These are phyloP conservation scores for Polypterus bichir DNA, from an alignment of 2,113 vertebrate species.

Conservation along the genomic window DNA sequence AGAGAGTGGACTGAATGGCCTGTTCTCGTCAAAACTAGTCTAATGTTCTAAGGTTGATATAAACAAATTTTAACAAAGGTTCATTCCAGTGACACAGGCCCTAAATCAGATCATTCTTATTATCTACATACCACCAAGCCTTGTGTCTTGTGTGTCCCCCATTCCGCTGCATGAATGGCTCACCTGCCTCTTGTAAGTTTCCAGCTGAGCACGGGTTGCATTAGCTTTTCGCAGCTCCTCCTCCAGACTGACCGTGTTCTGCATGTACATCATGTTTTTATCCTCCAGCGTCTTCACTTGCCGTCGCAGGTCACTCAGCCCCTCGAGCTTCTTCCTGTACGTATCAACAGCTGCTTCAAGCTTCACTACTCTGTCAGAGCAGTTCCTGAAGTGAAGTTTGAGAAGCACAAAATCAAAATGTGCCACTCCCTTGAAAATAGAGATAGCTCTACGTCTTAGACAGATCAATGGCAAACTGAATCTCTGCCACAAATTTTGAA, in stretches of 20 bases:
- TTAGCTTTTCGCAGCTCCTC: conserved; percentile 93
- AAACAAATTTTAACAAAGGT: background rate
- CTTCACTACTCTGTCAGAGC: conserved; percentile 78
- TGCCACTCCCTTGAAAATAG: too few species aligned
- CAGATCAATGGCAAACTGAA: too few species aligned
- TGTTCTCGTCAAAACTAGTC: too few species aligned
- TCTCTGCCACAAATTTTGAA: too few species aligned
- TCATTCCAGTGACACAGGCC: background rate
- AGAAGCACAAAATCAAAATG: too few species aligned
- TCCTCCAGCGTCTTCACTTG: conserved; percentile 90
- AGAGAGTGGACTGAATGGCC: too few species aligned
- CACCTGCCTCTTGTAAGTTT: conserved; percentile 89
- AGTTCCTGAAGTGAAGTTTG: conserved; percentile 38
- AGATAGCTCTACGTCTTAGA: too few species aligned
- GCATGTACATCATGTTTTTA: conserved; percentile 93
- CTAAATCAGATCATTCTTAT: background rate
- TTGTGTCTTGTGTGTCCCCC: too few species aligned
- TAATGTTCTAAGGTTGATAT: background rate
- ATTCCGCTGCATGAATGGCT: background rate
- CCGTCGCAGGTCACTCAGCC: conserved; percentile 78
- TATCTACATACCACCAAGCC: background rate
- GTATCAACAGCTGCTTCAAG: conserved; percentile 82
- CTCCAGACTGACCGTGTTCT: conserved; percentile 86
- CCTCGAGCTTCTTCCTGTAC: conserved; percentile 89
- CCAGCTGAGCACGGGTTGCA: conserved; percentile 77